Conservation (phyloP, 2,797 vertebrate species). For the Rhinogobio ventralis region DNA sequence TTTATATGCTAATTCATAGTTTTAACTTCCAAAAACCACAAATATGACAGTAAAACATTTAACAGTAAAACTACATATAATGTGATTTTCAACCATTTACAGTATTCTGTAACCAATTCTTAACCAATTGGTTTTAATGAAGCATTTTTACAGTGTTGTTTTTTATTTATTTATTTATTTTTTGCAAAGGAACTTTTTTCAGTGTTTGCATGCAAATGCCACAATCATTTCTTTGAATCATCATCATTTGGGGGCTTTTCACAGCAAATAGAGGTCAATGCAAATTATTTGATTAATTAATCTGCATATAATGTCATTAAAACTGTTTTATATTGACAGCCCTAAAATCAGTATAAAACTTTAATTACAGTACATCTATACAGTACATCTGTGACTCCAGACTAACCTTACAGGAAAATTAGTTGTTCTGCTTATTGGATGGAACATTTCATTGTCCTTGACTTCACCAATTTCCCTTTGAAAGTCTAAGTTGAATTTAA, state of each 20-base stretch:
- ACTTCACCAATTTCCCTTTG: slow-evolving; percentile 58
- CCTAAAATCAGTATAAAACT: background rate
- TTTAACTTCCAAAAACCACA: background rate
- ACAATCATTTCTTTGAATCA: background rate
- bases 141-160: too few relatives aligned
- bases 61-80: background rate
- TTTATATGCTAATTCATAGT: background rate
- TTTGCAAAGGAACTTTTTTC: too few relatives aligned
- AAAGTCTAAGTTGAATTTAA: slow-evolving; percentile 31
- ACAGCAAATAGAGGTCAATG: background rate
- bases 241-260: background rate
- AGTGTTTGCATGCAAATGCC: background rate
- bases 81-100: background rate
- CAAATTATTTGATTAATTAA: background rate
- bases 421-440: slow-evolving; percentile 45
- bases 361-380: background rate
- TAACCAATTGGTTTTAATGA: background rate
- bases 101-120: background rate
- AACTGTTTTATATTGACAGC: background rate
- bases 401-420: slow-evolving; percentile 45
- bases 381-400: background rate
- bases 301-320: background rate
- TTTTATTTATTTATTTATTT: too few relatives aligned
- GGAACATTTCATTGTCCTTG: slow-evolving; percentile 53
- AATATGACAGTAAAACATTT: background rate